Evolutionary conservation across 2,888 invertebrate genomes (phyloP), one percentile per base, ranked within the genome.

Genomic region (Caenorhabditis virilis): DNA sequence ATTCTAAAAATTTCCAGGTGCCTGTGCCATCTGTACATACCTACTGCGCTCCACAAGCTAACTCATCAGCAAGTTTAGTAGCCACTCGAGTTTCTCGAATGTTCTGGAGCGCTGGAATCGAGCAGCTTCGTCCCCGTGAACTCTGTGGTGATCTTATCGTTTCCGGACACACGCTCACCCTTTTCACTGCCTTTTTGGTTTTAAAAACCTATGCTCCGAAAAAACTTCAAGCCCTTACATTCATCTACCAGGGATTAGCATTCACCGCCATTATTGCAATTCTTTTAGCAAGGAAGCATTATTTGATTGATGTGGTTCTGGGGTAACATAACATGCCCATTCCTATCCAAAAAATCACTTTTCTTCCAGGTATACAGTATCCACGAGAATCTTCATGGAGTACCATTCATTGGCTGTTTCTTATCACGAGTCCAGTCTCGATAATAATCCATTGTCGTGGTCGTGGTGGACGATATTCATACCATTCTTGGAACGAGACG

Each of bases 111-210:
- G 78, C 79, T 5, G 79, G 79, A 41, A 79, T 79, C 36, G 79
- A 79, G 27, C 72, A 72, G 42, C 52, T 72, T 4, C 63, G 69
- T 13, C 75, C 71, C 2, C 46, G 78, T 1, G 75, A 74, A 45
- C 56, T 82, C 13, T 82, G 82, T 38, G 82, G 82, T 7, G 82
- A 82, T 64, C 49, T 82, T 33, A 80, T 82, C 22, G 82, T 82
- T 39, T 76, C 76, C 33, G 82, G 82, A 6, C 82, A 82, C 54
- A 82, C 82, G 6, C 56, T 80, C 7, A 78, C 76, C 2, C 71
- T 79, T 39, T 76, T 79, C 69, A 76, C 75, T 7, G 54, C 77
- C 6, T 70, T 76, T 38, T 54, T 76, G 46, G 65, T 74, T 13
- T 74, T 79, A 54, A 69, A 69, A 43, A 70, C 77, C 16, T 79